phyloP scores from a whole-genome alignment of 2,113 vertebrate species.

The Poicephalus gulielmi region DNA sequence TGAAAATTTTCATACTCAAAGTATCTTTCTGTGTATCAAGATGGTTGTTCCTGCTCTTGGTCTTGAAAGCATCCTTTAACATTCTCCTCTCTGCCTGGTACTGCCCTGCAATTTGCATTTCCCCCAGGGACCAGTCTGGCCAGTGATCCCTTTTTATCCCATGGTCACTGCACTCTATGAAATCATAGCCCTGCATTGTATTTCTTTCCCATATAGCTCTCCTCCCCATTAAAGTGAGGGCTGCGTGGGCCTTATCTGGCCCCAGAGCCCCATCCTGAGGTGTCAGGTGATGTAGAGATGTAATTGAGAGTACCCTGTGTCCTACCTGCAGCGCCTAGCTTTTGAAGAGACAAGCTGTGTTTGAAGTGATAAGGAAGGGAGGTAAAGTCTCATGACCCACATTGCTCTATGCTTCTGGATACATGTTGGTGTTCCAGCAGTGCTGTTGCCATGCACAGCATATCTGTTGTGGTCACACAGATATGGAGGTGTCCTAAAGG shows the following conservation, averaged over 20 bases:
- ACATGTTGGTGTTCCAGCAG: background rate
- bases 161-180: background rate
- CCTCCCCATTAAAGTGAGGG: background rate
- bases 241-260: background rate
- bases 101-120: background rate
- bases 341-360: background rate
- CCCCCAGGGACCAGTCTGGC: fast-evolving
- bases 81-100: background rate
- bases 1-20: background rate
- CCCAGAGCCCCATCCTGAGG: background rate
- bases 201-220: background rate
- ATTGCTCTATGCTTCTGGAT: background rate
- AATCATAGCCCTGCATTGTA: background rate
- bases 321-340: background rate
- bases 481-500: background rate
- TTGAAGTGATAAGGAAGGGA: background rate
- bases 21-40: background rate
- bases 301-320: background rate
- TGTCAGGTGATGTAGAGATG: background rate
- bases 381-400: background rate
- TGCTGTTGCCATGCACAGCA: background rate
- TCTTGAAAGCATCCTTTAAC: background rate
- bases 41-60: background rate
- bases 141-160: background rate
- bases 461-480: background rate